Evolutionary conservation across 1,140 invertebrate species (phyloP).

Genomic region (Hycleus cichorii): DNA sequence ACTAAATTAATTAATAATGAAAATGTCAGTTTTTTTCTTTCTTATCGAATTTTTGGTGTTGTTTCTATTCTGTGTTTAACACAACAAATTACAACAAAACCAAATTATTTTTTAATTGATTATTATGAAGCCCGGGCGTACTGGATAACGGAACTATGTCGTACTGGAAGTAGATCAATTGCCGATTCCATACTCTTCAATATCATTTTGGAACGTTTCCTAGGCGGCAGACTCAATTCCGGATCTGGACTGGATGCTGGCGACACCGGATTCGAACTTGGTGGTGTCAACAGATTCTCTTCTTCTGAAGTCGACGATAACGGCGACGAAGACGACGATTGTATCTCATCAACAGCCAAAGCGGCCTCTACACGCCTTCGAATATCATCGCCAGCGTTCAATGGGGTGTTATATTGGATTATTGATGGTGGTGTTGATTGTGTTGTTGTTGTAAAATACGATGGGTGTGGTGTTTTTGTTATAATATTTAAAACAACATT

Average conservation of each 20-base stretch:
- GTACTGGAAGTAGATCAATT: constrained; percentile 40
- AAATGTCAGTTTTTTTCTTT: constrained; percentile 3
- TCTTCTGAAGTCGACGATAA: constrained; percentile 21
- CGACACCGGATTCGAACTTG: constrained; percentile 55
- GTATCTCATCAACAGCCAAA: constrained; percentile 49
- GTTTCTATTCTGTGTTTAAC: background rate
- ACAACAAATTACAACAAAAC: background rate
- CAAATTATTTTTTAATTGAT: background rate
- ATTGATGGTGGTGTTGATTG: constrained; percentile 29
- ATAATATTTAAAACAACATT: constrained; percentile 36
- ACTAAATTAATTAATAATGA: constrained; percentile 17
- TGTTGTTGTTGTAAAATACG: constrained; percentile 12
- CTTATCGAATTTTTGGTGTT: constrained; percentile 1
- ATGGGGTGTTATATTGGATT: constrained; percentile 34
- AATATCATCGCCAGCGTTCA: constrained; percentile 52
- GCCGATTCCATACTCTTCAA: constrained; percentile 55
- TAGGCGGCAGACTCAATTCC: constrained; percentile 62
- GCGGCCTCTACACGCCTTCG: constrained; percentile 64
- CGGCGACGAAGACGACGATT: background rate
- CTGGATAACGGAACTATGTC: constrained; percentile 72
- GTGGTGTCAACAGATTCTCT: constrained; percentile 53
- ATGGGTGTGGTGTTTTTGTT: constrained; percentile 21
- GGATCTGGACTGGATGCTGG: constrained; percentile 52
- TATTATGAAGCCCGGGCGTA: constrained; percentile 64
- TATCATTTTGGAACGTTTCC: constrained; percentile 72